These are phyloP conservation scores for Tachina grossa DNA, from an alignment of 2,888 invertebrate species.

Conservation along the genomic window DNA sequence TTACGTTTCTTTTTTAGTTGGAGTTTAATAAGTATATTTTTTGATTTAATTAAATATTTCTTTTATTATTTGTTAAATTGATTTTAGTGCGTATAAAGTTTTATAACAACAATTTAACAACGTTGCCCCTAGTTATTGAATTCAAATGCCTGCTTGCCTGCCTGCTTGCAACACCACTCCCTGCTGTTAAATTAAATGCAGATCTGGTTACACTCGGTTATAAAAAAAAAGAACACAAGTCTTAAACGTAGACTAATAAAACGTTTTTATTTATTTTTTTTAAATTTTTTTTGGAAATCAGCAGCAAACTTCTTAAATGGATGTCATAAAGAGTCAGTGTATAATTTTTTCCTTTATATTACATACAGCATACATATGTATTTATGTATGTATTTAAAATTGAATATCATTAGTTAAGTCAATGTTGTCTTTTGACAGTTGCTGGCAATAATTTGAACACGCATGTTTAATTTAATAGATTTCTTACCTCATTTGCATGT, in stretches of 20 bases:
- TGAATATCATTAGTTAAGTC: conserved; percentile 59
- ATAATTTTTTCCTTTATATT: conserved; percentile 38
- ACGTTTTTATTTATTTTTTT: conserved; percentile 11
- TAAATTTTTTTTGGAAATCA: conserved; percentile 39
- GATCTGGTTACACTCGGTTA: conserved; percentile 65
- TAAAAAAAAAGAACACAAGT: conserved; percentile 10
- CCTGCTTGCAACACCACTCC: conserved; percentile 51
- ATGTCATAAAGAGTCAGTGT: conserved; percentile 56
- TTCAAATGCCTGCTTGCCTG: conserved; percentile 13
- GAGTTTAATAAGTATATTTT: conserved; percentile 30
- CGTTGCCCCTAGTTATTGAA: conserved; percentile 53
- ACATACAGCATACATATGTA: not conserved
- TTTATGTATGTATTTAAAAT: conserved; percentile 54
- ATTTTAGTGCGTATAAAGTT: conserved; percentile 59
- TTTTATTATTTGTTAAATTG: conserved; percentile 68
- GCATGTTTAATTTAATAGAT: conserved; percentile 27
- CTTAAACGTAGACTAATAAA: conserved; percentile 19
- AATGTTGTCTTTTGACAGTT: conserved; percentile 51
- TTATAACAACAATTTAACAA: conserved; percentile 50
- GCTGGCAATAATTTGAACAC: conserved; percentile 62
- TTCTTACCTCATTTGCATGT: not conserved
- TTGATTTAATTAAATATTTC: conserved; percentile 68
- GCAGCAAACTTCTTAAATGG: conserved; percentile 61
- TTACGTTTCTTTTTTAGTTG: conserved; percentile 2
- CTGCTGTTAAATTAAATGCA: conserved; percentile 68